phyloP scores from a whole-genome alignment of 1,140 invertebrate genomes.

The Lineus longissimus region DNA sequence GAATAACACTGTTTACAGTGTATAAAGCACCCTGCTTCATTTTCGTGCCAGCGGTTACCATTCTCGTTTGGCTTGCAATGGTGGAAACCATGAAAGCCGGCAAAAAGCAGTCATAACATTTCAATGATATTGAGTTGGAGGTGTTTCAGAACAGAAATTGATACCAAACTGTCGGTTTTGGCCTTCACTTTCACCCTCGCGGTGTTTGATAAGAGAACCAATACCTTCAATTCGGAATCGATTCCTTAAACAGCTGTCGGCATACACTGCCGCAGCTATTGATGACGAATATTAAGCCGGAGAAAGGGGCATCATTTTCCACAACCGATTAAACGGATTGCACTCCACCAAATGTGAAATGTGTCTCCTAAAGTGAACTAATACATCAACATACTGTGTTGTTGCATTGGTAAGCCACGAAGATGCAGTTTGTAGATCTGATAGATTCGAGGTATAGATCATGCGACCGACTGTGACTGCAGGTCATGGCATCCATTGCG shows the following conservation, averaged over 20 bases:
- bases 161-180: too few species aligned
- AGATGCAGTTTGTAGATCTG: not conserved
- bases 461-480: conserved; percentile 10
- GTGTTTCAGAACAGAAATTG: too few species aligned
- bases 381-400: not conserved
- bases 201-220: too few species aligned
- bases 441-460: conserved; percentile 8
- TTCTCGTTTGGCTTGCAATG: too few species aligned
- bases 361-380: not conserved
- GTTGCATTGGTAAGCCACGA: not conserved
- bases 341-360: too few species aligned
- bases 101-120: too few species aligned
- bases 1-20: too few species aligned
- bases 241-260: not conserved
- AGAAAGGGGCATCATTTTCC: not conserved
- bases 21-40: too few species aligned
- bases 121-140: too few species aligned
- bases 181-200: too few species aligned
- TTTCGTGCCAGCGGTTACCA: too few species aligned
- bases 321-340: not conserved
- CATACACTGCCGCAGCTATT: not conserved
- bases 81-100: too few species aligned
- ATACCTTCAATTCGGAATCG: not conserved
- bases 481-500: not conserved
- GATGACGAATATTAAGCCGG: not conserved